phyloP scores from a whole-genome alignment of 2,797 vertebrate genomes.

The Nothura maculosa region DNA sequence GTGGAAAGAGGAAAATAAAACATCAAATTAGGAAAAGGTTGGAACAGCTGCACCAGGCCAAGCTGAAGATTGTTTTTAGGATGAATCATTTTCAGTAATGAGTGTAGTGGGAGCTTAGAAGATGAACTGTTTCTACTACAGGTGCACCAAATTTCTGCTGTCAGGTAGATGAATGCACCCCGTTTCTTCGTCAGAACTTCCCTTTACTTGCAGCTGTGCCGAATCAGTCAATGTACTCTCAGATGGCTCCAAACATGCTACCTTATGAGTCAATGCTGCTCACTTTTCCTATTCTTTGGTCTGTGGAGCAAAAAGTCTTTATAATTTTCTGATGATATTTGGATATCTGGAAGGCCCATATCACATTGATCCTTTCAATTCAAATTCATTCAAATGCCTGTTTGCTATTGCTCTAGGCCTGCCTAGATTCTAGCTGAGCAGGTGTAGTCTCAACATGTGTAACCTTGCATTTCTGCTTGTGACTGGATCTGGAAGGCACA shows the following conservation, averaged over 20 bases:
- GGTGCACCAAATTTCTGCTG: background rate
- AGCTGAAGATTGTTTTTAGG: background rate
- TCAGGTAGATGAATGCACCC: background rate
- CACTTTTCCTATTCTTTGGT: background rate
- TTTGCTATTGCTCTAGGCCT: background rate
- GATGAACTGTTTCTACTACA: background rate
- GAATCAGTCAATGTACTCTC: background rate
- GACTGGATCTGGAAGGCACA: background rate
- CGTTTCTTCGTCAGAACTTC: background rate
- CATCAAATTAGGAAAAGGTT: background rate
- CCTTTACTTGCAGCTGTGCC: background rate
- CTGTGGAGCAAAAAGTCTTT: background rate
- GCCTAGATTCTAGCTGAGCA: constrained; percentile 8
- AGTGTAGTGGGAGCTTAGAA: background rate
- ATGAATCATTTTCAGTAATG: background rate
- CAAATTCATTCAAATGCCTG: background rate
- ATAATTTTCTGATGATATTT: constrained; percentile 6
- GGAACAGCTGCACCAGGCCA: background rate
- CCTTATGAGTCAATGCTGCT: background rate
- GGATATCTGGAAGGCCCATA: background rate
- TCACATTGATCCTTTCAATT: background rate
- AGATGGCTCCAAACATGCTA: background rate
- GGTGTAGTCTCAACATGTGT: background rate
- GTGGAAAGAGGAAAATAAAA: background rate
- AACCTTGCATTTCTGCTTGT: constrained; percentile 2